phyloP scores from a whole-genome alignment of 2,888 invertebrate species.

The Eilema caniola region DNA sequence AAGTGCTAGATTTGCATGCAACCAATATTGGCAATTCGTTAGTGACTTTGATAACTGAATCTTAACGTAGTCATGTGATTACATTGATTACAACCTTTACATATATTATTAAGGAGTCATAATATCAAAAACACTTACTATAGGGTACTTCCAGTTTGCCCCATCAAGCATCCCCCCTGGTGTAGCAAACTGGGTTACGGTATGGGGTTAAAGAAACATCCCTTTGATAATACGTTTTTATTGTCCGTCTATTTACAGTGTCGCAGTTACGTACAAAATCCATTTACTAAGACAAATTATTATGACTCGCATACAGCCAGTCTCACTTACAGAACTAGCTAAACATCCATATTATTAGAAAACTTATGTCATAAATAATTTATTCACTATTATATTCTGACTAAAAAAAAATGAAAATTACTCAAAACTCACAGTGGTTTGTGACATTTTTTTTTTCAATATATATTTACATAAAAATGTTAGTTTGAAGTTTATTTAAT shows the following conservation, averaged over 20 bases:
- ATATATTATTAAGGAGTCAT: no score
- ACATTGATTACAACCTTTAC: no score
- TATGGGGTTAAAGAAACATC: slow-evolving; percentile 29
- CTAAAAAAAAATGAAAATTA: slow-evolving; percentile 51
- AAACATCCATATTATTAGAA: slow-evolving; percentile 56
- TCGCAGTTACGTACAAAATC: slow-evolving; percentile 63
- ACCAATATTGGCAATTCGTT: no score
- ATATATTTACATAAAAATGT: slow-evolving; percentile 65
- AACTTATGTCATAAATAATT: slow-evolving; percentile 72
- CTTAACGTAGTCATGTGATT: neutral
- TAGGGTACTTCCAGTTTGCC: no score
- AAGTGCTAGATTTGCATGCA: no score
- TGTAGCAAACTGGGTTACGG: no score
- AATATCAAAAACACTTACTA: no score
- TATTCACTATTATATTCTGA: slow-evolving; percentile 58
- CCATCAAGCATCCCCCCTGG: no score
- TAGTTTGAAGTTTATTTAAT: slow-evolving; percentile 46
- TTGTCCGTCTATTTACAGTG: slow-evolving; percentile 72
- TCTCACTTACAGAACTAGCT: slow-evolving; percentile 55
- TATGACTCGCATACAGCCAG: slow-evolving; percentile 66
- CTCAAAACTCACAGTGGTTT: slow-evolving; percentile 64
- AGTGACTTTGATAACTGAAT: no score
- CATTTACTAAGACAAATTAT: slow-evolving; percentile 59
- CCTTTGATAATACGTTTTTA: slow-evolving; percentile 52
- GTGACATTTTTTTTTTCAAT: slow-evolving; percentile 61